phyloP scores from a whole-genome alignment of 2,113 vertebrate species.

The Micromys minutus region DNA sequence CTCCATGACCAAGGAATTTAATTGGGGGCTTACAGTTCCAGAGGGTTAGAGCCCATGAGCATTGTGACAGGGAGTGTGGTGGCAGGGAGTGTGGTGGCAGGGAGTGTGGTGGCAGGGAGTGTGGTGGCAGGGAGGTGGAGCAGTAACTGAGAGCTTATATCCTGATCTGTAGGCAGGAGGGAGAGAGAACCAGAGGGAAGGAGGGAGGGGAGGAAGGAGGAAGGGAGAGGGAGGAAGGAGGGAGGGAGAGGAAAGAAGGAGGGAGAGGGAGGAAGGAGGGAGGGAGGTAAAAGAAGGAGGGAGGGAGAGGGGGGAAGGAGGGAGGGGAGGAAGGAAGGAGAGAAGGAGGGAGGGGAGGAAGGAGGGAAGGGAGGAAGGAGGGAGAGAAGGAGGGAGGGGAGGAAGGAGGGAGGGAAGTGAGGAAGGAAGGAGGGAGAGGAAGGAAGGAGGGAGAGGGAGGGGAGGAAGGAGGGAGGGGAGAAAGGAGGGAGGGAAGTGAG shows the following conservation, averaged over 20 bases:
- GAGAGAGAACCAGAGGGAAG: not conserved
- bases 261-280: not conserved
- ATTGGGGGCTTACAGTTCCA: not conserved
- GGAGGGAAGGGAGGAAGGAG: no score
- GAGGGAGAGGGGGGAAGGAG: not conserved
- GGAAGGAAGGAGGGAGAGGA: not conserved
- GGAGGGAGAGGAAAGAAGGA: not conserved
- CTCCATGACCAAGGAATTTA: not conserved
- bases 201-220: not conserved
- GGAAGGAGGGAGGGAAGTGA: not conserved
- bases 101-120: no score
- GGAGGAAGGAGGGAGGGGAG: not conserved
- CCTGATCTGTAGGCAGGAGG: no score
- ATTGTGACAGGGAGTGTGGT: not conserved
- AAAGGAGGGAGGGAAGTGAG: not conserved
- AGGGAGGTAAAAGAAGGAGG: no score
- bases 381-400: not conserved
- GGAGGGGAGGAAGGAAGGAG: not conserved
- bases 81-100: no score
- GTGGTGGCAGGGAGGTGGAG: not conserved
- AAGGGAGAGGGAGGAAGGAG: not conserved
- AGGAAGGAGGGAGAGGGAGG: not conserved
- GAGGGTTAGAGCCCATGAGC: not conserved
- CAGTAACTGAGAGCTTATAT: not conserved
- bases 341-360: not conserved